A percentile compares a stretch with the other conserved stretches of the same genome.
Evolutionary conservation across 1,140 invertebrate species (phyloP).

Genomic region (Drosophila arizonae): DNA sequence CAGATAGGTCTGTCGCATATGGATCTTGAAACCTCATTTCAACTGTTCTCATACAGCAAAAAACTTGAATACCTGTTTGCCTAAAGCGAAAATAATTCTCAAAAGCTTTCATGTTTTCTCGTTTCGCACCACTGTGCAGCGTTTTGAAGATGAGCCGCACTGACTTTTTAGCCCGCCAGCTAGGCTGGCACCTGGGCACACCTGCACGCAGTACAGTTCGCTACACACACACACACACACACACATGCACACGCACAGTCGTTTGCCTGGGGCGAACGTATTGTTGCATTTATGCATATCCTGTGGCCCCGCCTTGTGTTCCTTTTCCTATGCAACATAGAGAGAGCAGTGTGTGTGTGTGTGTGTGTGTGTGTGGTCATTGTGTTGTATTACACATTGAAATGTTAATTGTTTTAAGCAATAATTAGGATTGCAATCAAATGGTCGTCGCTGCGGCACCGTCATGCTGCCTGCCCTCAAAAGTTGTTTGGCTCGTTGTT

Average conservation of each 20-base stretch:
- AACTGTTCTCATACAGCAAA: no score
- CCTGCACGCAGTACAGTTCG: slow-evolving; percentile 35
- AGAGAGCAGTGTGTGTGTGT: slow-evolving; percentile 11
- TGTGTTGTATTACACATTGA: slow-evolving; percentile 76
- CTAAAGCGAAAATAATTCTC: no score
- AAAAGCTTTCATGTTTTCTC: no score
- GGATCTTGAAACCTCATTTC: no score
- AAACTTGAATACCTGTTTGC: no score
- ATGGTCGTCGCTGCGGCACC: slow-evolving; percentile 39
- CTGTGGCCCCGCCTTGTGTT: slow-evolving; percentile 51
- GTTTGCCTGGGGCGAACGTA: slow-evolving; percentile 42
- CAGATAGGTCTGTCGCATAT: no score
- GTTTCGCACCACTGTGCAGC: slow-evolving; percentile 11
- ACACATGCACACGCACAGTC: slow-evolving; percentile 5
- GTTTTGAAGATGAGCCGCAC: slow-evolving; percentile 24
- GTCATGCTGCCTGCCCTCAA: slow-evolving; percentile 31
- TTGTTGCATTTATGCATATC: slow-evolving; percentile 80
- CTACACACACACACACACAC: slow-evolving; percentile 8
- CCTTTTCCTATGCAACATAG: slow-evolving; percentile 5
- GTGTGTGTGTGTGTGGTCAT: slow-evolving; percentile 42
- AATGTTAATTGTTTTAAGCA: slow-evolving; percentile 82
- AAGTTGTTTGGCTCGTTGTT: slow-evolving; percentile 26
- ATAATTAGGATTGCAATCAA: slow-evolving; percentile 80
- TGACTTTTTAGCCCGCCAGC: slow-evolving; percentile 29
- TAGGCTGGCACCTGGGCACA: slow-evolving; percentile 23